These are phyloP conservation scores for Lycophotia porphyrea DNA, from an alignment of 2,888 invertebrate genomes.

Conservation along the genomic window DNA sequence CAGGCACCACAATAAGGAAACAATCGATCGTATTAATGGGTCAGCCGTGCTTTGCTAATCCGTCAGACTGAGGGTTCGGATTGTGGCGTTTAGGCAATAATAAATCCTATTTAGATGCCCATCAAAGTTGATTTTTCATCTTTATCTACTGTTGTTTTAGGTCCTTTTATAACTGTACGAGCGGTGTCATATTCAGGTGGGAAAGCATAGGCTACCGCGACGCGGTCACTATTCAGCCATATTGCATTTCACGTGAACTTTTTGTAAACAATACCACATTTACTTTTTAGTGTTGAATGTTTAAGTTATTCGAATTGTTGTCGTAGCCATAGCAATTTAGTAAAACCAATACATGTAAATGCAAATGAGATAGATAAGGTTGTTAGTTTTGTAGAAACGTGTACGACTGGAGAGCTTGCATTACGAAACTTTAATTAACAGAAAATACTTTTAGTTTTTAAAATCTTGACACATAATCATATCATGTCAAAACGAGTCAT, in stretches of 20 bases:
- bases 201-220: constrained; percentile 89
- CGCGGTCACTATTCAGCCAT: constrained; percentile 87
- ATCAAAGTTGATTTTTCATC: constrained; percentile 76
- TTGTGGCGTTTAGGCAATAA: constrained; percentile 73
- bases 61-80: constrained; percentile 82
- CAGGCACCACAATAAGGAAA: constrained; percentile 87
- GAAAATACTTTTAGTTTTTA: constrained; percentile 50
- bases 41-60: constrained; percentile 89
- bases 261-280: constrained; percentile 84
- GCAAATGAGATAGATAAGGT: constrained; percentile 61
- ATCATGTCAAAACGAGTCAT: constrained; percentile 70
- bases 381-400: constrained; percentile 48
- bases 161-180: constrained; percentile 75
- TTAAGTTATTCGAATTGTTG: constrained; percentile 67
- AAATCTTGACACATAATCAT: constrained; percentile 69
- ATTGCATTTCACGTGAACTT: constrained; percentile 86
- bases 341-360: constrained; percentile 62
- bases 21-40: constrained; percentile 90
- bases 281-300: constrained; percentile 75
- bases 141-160: constrained; percentile 71
- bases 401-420: constrained; percentile 49
- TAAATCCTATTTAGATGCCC: constrained; percentile 78
- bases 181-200: constrained; percentile 89
- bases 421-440: constrained; percentile 70
- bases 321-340: constrained; percentile 57